Base-by-base conservation (phyloP, 2,797 vertebrate genomes). In the Chelonia mydas region DNA sequence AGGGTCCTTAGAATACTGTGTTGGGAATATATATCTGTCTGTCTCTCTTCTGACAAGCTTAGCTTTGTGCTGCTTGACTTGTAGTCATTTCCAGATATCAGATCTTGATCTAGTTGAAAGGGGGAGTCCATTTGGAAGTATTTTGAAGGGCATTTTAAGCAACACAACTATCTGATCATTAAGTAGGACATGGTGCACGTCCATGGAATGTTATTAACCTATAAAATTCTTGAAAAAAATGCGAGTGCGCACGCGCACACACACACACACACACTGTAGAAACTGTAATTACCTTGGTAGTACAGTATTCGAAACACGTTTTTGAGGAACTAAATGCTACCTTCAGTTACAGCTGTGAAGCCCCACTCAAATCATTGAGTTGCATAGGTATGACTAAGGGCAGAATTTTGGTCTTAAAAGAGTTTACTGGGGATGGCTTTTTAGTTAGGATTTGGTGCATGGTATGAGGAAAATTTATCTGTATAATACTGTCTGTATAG, bases 301-400 rank as follows among this genome's bases (percentile, higher is more conserved):
- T 9, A n/a, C 7, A 65, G 3, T 0, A 3, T 8, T 41, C 23
- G 19, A 72, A 2, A 2, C 47, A 25, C 0, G 2, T 55, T 0
- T 0, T 79, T 53, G 49, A 28, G 77, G 23, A 87, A 16, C 57
- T 77, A 78, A 80, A 21, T 82, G 28, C n/a, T 15, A 13, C 53
- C 49, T 45, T 92, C 0, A 61, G 17, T 79, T 61, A 2, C 9
- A 81, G 27, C 5, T 82, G 77, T 23, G n/a, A 31, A 88, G 17
- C 10, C 6, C 68, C 50, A 45, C 51, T 74, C 47, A 15, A 41
- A 41, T 21, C 81, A 47, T 31, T 83, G 53, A 50, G 41, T 59
- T 88, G 82, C 25, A 53, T 31, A 54, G 6, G 21, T 72, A 25
- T 23, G 54, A 90, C 19, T 41, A 47, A 82, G 72, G 41, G 7